These are phyloP conservation scores for Orchesella cincta DNA, from an alignment of 1,140 invertebrate genomes.

Conservation along the genomic window DNA sequence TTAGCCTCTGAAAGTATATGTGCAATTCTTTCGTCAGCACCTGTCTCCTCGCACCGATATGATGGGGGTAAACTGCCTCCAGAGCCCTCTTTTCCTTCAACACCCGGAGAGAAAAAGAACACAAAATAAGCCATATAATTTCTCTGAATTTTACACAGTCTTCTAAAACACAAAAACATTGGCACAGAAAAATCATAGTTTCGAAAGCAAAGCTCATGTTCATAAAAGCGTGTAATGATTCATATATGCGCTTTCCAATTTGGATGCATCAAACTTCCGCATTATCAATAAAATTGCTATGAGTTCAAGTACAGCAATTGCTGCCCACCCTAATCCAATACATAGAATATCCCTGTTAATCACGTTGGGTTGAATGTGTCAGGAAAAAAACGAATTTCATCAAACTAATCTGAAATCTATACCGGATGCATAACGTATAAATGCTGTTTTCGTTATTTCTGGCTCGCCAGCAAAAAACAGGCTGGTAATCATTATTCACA, in stretches of 20 bases:
- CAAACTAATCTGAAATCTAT: neutral
- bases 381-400: neutral
- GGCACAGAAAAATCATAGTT: neutral
- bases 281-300: no score
- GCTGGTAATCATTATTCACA: no score
- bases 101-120: slow-evolving; percentile 42
- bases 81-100: slow-evolving; percentile 71
- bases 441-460: no score
- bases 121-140: slow-evolving; percentile 42
- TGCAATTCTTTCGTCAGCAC: slow-evolving; percentile 87
- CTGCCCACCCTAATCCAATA: no score
- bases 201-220: no score
- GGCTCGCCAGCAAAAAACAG: no score
- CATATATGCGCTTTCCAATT: no score
- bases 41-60: slow-evolving; percentile 68
- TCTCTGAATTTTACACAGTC: slow-evolving; percentile 15
- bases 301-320: no score
- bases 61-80: slow-evolving; percentile 68
- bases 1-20: slow-evolving; percentile 91
- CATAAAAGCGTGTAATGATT: no score
- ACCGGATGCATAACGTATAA: neutral
- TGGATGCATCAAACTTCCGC: no score
- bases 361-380: no score
- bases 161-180: slow-evolving; percentile 7
- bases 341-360: no score